Conservation (phyloP, 2,888 invertebrate genomes). For the Charanyca ferruginea region DNA sequence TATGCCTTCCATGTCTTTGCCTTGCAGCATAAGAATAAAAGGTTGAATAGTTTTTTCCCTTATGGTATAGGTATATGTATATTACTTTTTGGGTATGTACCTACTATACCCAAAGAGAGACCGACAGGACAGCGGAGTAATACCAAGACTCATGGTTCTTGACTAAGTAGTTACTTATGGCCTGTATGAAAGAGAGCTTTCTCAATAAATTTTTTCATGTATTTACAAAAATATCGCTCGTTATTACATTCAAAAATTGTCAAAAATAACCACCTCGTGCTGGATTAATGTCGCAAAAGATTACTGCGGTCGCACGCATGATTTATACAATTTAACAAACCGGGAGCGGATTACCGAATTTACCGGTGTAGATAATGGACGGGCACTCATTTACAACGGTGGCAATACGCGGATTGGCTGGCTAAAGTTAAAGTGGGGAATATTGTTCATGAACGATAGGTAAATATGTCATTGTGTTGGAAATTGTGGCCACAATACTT, state of each 20-base stretch:
- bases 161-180: too few species aligned
- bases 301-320: slow-evolving; percentile 76
- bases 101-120: too few species aligned
- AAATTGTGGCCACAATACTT: background rate
- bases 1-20: background rate
- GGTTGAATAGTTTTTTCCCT: too few species aligned
- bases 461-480: slow-evolving; percentile 26
- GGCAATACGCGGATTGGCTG: slow-evolving; percentile 48
- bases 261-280: slow-evolving; percentile 64
- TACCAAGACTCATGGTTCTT: too few species aligned
- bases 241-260: slow-evolving; percentile 11
- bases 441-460: slow-evolving; percentile 37
- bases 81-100: too few species aligned
- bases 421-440: slow-evolving; percentile 30
- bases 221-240: slow-evolving; percentile 1
- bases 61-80: too few species aligned
- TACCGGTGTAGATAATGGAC: slow-evolving; percentile 57
- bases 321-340: slow-evolving; percentile 79
- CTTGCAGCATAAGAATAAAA: background rate
- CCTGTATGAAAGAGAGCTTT: too few species aligned
- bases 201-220: too few species aligned
- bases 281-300: slow-evolving; percentile 82
- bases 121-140: too few species aligned
- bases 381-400: slow-evolving; percentile 36
- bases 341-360: slow-evolving; percentile 63